Evolutionary conservation across 2,888 invertebrate genomes (phyloP), one percentile per base, ranked within the genome.

Genomic region (Altica lythri): DNA sequence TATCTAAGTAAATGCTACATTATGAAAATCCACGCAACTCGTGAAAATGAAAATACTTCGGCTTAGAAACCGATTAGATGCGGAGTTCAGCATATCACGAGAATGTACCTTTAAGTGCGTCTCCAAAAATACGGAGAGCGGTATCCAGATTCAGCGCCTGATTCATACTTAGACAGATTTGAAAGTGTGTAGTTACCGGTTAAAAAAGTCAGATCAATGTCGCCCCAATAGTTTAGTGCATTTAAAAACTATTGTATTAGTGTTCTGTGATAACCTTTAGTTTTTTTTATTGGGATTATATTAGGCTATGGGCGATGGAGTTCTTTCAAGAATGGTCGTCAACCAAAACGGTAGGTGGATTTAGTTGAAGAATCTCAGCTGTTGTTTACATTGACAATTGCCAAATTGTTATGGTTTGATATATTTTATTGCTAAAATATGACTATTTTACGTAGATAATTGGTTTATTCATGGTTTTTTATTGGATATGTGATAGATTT

Each of bases 271-370:
- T 38, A 27, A 35, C 42, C 13, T 12, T 55, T 52, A n/a, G 32
- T 50, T 35, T 22, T 57, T 51, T 43, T 32, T 12, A 32, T 49
- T 19, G 44, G 57, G 54, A 63, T 62, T 12, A 43, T 27, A 47
- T 25, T 45, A 45, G 54, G 57, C 49, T 72, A 77, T 76, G 76
- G 76, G 69, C 72, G 65, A 77, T 76, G 77, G 77, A 77, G 75
- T 76, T 68, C 68, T 77, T 76, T 65, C 75, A 76, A 68, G 77
- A 76, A 69, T 77, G 76, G 76, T 68, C 72, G 66, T 58, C 60
- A 18, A 25, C 47, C 13, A 40, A 40, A 40, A 29, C 37, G 40
- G 34, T 44, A 55, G 55, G 59, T 57, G 45, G 44, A 16, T 13
- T 13, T 42, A 12, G 9, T 12, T 12, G 12, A 30, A 2, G 5